A percentile compares a stretch with the other conserved stretches of the same genome.
These are phyloP conservation scores for Schizaphis graminum DNA, from an alignment of 2,888 invertebrate genomes.

Conservation along the genomic window DNA sequence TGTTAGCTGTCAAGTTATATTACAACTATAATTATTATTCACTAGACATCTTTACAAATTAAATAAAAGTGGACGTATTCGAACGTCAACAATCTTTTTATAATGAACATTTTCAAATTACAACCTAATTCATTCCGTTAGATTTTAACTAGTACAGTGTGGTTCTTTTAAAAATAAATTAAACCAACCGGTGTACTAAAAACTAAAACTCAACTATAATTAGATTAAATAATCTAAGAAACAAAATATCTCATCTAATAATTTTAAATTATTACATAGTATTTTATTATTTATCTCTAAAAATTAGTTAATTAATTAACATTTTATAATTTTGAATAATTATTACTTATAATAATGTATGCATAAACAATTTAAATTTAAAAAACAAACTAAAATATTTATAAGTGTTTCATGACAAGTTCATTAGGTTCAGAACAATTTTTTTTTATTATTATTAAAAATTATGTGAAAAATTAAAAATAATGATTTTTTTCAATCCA, in stretches of 20 bases:
- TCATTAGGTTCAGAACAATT: no score
- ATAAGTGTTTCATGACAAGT: background rate
- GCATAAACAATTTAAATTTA: background rate
- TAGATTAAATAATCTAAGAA: background rate
- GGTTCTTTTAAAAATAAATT: background rate
- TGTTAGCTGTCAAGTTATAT: background rate
- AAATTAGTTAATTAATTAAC: background rate
- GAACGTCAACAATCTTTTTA: constrained; percentile 29
- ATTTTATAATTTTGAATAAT: constrained; percentile 8
- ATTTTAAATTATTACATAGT: background rate
- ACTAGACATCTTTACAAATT: constrained; percentile 9
- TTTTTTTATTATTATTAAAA: background rate
- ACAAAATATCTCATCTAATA: background rate
- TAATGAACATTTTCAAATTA: constrained; percentile 25
- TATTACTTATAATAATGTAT: no score
- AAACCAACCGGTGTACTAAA: background rate
- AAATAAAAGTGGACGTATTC: background rate
- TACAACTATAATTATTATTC: constrained; percentile 36
- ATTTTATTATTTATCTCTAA: background rate
- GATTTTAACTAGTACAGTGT: background rate
- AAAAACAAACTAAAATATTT: background rate
- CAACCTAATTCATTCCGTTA: constrained; percentile 4
- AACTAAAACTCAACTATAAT: background rate
- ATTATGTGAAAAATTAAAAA: background rate
- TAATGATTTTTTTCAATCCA: no score